These are phyloP conservation scores for Chlorodrepanis virens DNA, from an alignment of 2,113 vertebrate species.

Conservation along the genomic window DNA sequence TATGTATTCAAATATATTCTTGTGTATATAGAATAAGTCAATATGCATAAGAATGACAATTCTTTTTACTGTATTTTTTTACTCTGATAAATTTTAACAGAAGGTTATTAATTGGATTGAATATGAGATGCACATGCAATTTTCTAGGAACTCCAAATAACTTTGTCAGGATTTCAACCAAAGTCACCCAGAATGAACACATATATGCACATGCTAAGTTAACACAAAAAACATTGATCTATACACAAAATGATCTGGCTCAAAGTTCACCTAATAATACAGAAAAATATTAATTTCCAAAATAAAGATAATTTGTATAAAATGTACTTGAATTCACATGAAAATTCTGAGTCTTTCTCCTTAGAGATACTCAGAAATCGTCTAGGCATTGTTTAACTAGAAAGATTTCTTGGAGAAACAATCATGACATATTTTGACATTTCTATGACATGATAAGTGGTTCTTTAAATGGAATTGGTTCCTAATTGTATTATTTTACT, in stretches of 20 bases:
- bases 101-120: background rate
- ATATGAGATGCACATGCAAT: background rate
- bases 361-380: background rate
- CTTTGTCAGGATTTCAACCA: background rate
- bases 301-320: background rate
- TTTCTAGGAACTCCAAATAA: background rate
- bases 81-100: background rate
- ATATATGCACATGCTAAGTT: rapidly evolving
- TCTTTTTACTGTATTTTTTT: background rate
- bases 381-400: background rate
- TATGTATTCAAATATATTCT: background rate
- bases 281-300: background rate
- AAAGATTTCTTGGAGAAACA: background rate
- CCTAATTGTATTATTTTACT: background rate
- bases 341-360: background rate
- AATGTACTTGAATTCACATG: background rate
- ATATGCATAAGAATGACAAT: background rate
- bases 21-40: background rate
- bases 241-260: background rate
- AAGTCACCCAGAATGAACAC: background rate
- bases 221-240: background rate
- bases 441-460: background rate
- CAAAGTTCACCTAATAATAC: background rate
- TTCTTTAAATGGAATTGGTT: background rate
- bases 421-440: background rate